phyloP scores from a whole-genome alignment of 2,888 invertebrate genomes.

The Nephrocerus scutellatus region DNA sequence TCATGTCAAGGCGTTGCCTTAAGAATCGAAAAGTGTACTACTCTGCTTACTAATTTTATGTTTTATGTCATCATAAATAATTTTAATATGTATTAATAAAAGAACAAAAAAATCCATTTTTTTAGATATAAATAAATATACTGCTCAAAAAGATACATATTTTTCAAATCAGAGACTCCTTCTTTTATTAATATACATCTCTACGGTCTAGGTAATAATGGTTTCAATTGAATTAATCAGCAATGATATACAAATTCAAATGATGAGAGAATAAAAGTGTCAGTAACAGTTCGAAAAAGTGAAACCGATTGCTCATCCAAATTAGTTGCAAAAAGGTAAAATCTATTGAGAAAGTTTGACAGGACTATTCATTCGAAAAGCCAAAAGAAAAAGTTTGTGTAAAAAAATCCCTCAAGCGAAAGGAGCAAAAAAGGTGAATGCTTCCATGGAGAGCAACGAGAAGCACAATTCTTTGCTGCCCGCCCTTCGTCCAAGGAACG shows the following conservation, averaged over 20 bases:
- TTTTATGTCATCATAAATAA: too few species aligned
- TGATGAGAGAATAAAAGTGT: constrained; percentile 25
- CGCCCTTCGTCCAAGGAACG: constrained; percentile 25
- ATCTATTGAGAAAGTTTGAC: constrained; percentile 36
- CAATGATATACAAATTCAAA: constrained; percentile 7
- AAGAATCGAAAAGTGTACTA: too few species aligned
- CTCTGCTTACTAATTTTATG: too few species aligned
- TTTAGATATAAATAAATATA: too few species aligned
- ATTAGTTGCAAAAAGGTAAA: constrained; percentile 15
- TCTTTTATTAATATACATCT: too few species aligned
- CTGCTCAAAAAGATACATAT: too few species aligned
- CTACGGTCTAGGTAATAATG: too few species aligned
- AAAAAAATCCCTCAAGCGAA: constrained; percentile 19
- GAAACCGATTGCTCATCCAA: constrained; percentile 6
- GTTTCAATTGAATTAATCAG: too few species aligned
- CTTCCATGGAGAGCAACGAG: constrained; percentile 8
- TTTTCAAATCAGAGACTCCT: too few species aligned
- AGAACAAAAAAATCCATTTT: too few species aligned
- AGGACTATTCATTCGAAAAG: constrained; percentile 37
- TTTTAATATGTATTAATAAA: too few species aligned
- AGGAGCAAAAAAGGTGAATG: constrained; percentile 13
- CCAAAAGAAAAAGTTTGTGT: constrained; percentile 15
- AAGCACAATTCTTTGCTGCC: constrained; percentile 10
- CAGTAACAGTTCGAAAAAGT: constrained; percentile 21
- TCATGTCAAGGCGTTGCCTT: too few species aligned